These are phyloP conservation scores for Brachionus paranguensis DNA, from an alignment of 1,140 invertebrate genomes.

Conservation along the genomic window DNA sequence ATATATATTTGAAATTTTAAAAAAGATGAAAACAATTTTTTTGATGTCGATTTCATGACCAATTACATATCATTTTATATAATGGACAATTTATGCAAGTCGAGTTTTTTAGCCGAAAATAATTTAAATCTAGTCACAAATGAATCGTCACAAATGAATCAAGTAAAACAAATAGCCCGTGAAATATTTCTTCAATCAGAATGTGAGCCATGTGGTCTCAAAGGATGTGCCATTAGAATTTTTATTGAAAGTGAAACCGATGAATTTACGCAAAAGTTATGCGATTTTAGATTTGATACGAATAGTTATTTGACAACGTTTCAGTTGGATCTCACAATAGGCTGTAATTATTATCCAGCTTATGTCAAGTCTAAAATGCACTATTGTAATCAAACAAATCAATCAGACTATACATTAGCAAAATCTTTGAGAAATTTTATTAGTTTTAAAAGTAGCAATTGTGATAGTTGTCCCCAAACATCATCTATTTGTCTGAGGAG, in stretches of 20 bases:
- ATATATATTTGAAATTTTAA: not conserved
- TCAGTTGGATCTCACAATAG: not conserved
- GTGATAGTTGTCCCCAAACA: not conserved
- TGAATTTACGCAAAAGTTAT: not conserved
- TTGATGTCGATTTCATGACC: not conserved
- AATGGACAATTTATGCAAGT: not conserved
- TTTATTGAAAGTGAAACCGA: not conserved
- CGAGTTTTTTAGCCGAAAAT: not conserved
- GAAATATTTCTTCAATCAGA: slow-evolving; percentile 23
- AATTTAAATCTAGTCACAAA: slow-evolving; percentile 8
- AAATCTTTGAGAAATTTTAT: not conserved
- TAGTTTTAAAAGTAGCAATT: not conserved
- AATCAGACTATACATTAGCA: not conserved
- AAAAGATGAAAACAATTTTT: slow-evolving; percentile 22
- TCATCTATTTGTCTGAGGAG: not conserved
- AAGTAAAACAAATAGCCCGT: slow-evolving; percentile 5
- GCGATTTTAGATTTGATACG: not conserved
- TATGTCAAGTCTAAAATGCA: not conserved
- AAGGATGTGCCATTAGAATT: not conserved
- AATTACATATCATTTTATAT: slow-evolving; percentile 10
- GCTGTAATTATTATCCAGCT: not conserved
- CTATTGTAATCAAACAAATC: not conserved
- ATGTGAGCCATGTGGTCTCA: slow-evolving; percentile 6
- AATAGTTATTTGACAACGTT: not conserved
- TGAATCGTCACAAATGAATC: not conserved